phyloP scores from a whole-genome alignment of 2,888 invertebrate species.

The Achlya flavicornis region DNA sequence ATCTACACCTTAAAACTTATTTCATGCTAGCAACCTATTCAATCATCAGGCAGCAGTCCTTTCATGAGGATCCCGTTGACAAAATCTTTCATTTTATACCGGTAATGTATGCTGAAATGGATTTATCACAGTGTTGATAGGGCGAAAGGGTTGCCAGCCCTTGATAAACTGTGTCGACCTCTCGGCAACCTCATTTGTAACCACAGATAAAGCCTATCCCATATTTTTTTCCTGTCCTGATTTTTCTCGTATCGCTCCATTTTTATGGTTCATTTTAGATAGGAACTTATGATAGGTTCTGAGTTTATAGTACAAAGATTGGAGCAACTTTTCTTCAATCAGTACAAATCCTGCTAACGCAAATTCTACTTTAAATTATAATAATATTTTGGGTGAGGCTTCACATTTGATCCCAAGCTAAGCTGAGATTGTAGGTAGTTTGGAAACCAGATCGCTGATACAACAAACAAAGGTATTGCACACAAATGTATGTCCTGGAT shows the following conservation, averaged over 20 bases:
- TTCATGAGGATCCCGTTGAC: neutral
- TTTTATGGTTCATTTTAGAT: conserved; percentile 18
- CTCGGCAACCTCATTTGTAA: conserved; percentile 39
- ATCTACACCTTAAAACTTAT: neutral
- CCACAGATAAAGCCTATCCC: conserved; percentile 36
- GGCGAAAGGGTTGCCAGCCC: conserved; percentile 21
- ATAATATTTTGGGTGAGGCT: too few species aligned
- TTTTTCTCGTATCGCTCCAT: conserved; percentile 20
- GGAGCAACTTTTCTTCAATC: too few species aligned
- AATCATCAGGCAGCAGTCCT: neutral
- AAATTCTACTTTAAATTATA: too few species aligned
- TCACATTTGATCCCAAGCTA: too few species aligned
- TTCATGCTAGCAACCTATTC: neutral
- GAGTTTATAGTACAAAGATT: neutral
- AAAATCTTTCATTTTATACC: conserved; percentile 23
- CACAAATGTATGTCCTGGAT: too few species aligned
- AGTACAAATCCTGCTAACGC: too few species aligned
- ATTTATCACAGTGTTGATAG: conserved; percentile 28
- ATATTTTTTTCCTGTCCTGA: conserved; percentile 18
- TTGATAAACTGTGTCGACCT: conserved; percentile 32
- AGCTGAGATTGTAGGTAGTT: too few species aligned
- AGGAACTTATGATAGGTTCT: neutral
- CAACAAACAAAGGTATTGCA: too few species aligned
- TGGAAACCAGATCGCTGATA: too few species aligned
- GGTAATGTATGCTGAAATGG: conserved; percentile 22